These are phyloP conservation scores for Trachurus trachurus DNA, from an alignment of 2,797 vertebrate genomes.

Conservation along the genomic window DNA sequence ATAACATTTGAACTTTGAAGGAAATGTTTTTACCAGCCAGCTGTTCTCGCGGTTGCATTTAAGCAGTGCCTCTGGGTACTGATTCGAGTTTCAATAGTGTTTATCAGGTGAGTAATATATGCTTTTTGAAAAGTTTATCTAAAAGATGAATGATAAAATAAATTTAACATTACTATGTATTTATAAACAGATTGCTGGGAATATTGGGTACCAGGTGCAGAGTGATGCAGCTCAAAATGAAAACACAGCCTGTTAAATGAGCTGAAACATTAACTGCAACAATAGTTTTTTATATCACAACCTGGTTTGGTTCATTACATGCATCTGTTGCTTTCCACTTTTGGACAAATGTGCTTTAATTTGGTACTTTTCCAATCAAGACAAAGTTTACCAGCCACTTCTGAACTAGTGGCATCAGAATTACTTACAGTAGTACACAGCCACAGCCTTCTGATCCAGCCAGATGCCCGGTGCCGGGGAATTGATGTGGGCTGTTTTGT, in stretches of 20 bases:
- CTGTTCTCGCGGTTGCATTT: background rate
- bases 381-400: constrained; percentile 32
- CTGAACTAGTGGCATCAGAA: constrained; percentile 29
- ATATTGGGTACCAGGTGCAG: background rate
- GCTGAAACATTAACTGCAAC: background rate
- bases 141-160: background rate
- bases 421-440: constrained; percentile 15
- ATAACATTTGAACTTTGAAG: constrained; percentile 8
- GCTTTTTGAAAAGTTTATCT: background rate
- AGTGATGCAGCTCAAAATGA: background rate
- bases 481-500: constrained; percentile 67
- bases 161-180: background rate
- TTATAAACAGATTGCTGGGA: background rate
- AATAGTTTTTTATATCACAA: background rate
- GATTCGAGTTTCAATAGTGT: background rate
- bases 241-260: background rate
- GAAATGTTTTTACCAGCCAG: constrained; percentile 10
- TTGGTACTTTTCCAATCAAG: constrained; percentile 19
- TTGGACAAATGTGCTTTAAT: background rate
- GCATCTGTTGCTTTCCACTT: background rate
- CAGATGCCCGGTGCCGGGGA: constrained; percentile 53
- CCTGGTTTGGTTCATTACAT: constrained; percentile 5
- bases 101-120: background rate
- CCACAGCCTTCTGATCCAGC: constrained; percentile 45
- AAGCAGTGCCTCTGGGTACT: background rate